Evolutionary conservation across 2,113 vertebrate species (phyloP).

Genomic region (Triplophysa siluroides): DNA sequence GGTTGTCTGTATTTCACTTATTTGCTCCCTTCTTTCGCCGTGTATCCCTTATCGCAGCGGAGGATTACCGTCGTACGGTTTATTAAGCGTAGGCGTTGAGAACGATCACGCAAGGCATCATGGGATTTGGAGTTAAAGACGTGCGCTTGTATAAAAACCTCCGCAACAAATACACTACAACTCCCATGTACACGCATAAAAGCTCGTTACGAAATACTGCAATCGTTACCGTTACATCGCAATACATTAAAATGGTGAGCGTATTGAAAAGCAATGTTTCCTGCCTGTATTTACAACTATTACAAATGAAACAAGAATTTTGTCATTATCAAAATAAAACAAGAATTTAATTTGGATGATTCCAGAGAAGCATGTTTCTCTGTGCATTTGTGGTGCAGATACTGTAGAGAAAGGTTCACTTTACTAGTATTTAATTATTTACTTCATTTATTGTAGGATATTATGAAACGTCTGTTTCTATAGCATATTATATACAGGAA

Average conservation of each 20-base stretch:
- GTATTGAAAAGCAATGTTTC: too few species aligned
- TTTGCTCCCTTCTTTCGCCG: constrained; percentile 41
- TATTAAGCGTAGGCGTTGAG: constrained; percentile 66
- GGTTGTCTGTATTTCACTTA: background rate
- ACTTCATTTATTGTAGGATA: too few species aligned
- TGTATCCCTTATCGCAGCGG: constrained; percentile 40
- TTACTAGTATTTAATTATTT: too few species aligned
- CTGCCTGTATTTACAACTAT: too few species aligned
- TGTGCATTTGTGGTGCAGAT: too few species aligned
- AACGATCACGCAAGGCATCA: constrained; percentile 28
- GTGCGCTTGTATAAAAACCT: background rate
- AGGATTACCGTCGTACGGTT: constrained; percentile 71
- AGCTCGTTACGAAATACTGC: constrained; percentile 24
- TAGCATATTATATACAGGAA: too few species aligned
- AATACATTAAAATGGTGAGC: background rate
- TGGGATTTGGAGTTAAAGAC: constrained; percentile 64
- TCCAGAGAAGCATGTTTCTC: too few species aligned
- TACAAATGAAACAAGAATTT: too few species aligned
- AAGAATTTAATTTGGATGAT: too few species aligned
- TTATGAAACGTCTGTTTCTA: too few species aligned
- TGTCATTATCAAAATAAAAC: too few species aligned
- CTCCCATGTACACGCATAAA: constrained; percentile 43
- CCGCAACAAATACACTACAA: constrained; percentile 61
- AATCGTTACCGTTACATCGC: background rate
- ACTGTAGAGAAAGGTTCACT: too few species aligned